phyloP scores from a whole-genome alignment of 2,888 invertebrate species.

The Thysanoteuthis rhombus region DNA sequence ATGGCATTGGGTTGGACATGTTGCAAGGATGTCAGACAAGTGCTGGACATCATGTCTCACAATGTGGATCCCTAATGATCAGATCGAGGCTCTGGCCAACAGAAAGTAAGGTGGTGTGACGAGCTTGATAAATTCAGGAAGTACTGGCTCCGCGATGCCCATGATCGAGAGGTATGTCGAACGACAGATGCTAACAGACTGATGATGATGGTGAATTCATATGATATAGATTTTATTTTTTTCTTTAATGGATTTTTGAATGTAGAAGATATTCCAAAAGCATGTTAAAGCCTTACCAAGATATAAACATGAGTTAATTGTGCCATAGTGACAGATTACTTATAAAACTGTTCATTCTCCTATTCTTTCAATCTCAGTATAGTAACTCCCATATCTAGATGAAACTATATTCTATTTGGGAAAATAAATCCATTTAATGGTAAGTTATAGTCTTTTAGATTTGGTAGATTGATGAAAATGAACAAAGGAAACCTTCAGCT shows the following conservation, averaged over 20 bases:
- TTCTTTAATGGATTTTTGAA: not conserved
- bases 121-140: too few species aligned
- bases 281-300: not conserved
- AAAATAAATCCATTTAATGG: not conserved
- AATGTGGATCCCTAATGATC: too few species aligned
- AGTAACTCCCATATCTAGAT: too few species aligned
- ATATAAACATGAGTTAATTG: not conserved
- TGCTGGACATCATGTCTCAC: too few species aligned
- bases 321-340: not conserved
- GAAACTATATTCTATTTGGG: not conserved
- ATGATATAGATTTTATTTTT: not conserved
- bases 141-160: too few species aligned
- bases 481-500: not conserved
- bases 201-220: too few species aligned
- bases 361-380: not conserved
- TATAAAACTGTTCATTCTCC: not conserved
- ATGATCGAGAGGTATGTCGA: too few species aligned
- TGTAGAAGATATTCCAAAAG: not conserved
- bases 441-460: not conserved
- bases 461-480: not conserved
- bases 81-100: too few species aligned
- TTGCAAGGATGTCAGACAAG: too few species aligned
- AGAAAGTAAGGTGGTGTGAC: too few species aligned
- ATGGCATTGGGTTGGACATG: too few species aligned
- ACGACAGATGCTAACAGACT: too few species aligned